phyloP scores from a whole-genome alignment of 2,797 vertebrate species.

The Phoxinus dragarum region DNA sequence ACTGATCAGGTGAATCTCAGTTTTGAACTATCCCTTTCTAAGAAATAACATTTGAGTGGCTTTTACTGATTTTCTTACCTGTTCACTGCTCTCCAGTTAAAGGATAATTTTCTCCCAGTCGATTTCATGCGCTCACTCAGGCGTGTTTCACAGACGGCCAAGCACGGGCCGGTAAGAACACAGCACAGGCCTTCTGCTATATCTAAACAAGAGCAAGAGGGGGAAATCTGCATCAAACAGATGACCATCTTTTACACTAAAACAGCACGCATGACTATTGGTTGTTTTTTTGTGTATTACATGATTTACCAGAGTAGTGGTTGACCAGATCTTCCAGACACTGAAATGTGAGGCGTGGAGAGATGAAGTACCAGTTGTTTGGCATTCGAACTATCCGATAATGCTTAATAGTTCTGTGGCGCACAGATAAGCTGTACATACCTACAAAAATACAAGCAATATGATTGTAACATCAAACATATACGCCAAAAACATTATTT shows the following conservation, averaged over 20 bases:
- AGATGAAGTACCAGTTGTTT: slow-evolving; percentile 88
- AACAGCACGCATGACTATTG: not conserved
- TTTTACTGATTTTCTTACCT: slow-evolving; percentile 69
- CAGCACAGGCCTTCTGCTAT: slow-evolving; percentile 85
- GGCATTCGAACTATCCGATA: slow-evolving; percentile 85
- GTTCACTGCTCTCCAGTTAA: slow-evolving; percentile 77
- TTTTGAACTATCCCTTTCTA: not conserved
- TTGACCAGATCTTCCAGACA: slow-evolving; percentile 87
- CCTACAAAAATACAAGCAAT: slow-evolving; percentile 68
- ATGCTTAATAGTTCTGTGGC: slow-evolving; percentile 82
- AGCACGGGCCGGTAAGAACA: slow-evolving; percentile 83
- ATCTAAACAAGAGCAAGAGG: slow-evolving; percentile 71
- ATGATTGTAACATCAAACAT: not conserved
- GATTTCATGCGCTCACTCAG: slow-evolving; percentile 41
- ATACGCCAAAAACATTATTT: not conserved
- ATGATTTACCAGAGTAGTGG: slow-evolving; percentile 84
- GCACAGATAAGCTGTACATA: slow-evolving; percentile 82
- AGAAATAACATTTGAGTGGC: not conserved
- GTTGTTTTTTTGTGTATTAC: not conserved
- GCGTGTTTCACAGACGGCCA: slow-evolving; percentile 69
- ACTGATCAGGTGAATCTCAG: not conserved
- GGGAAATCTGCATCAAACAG: not conserved
- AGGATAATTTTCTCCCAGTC: slow-evolving; percentile 74
- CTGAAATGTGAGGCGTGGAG: slow-evolving; percentile 86
- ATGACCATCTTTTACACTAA: not conserved